A percentile compares a stretch with the other conserved stretches of the same genome.
Conservation (phyloP, 2,797 vertebrate species). For the Lepilemur septentrionalis region DNA sequence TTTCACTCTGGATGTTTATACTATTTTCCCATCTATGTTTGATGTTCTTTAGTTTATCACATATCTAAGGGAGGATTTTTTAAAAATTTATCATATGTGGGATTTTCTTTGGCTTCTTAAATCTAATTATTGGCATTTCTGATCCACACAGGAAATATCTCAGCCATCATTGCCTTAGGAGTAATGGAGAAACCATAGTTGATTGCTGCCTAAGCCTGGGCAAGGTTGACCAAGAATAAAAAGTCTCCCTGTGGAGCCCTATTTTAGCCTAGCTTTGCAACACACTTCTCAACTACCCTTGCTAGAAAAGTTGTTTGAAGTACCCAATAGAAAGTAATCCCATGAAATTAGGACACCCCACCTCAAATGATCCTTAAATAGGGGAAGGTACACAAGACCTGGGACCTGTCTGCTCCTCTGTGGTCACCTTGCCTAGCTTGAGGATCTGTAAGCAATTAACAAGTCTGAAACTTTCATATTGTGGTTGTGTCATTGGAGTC, state of each 20-base stretch:
- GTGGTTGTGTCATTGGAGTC: not conserved
- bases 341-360: not conserved
- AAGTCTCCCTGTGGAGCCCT: not conserved
- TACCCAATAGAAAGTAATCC: not conserved
- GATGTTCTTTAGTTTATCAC: constrained; percentile 22
- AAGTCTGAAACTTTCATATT: not conserved
- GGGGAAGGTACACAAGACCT: not conserved
- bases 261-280: not conserved
- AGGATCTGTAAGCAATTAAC: not conserved
- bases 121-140: not conserved
- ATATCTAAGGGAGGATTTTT: not conserved
- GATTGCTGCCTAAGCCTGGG: not conserved
- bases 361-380: not conserved
- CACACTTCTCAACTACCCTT: not conserved
- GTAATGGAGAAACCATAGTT: not conserved
- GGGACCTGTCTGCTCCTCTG: not conserved
- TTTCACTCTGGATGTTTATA: constrained; percentile 29
- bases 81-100: not conserved
- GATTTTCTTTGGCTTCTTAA: not conserved
- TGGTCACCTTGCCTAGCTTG: not conserved
- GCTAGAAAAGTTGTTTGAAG: not conserved
- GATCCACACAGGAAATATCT: not conserved
- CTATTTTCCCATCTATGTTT: constrained; percentile 40
- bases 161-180: not conserved
- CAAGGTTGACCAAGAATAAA: not conserved